phyloP scores from a whole-genome alignment of 2,888 invertebrate species.

The Ennomos erosarius region DNA sequence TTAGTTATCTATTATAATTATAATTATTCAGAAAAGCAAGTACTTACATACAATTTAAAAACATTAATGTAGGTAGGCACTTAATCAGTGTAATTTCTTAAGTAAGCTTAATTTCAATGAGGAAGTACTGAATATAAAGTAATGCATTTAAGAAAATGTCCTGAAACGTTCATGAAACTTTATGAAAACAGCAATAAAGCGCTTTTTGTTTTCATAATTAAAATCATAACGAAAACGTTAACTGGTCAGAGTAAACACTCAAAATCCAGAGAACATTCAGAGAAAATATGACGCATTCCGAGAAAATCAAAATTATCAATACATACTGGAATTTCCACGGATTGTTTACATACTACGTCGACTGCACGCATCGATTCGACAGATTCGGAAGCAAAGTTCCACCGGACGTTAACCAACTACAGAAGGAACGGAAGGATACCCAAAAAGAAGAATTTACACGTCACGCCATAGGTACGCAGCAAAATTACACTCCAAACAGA shows the following conservation, averaged over 20 bases:
- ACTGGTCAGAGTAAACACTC: slow-evolving; percentile 2
- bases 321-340: slow-evolving; percentile 16
- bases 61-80: no score
- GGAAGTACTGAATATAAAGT: no score
- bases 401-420: slow-evolving; percentile 23
- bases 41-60: no score
- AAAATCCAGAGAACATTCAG: neutral
- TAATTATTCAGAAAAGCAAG: no score
- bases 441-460: slow-evolving; percentile 35
- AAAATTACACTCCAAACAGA: slow-evolving; percentile 52
- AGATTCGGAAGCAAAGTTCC: slow-evolving; percentile 5
- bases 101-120: no score
- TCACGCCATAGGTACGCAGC: slow-evolving; percentile 40
- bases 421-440: slow-evolving; percentile 41
- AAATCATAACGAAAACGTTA: slow-evolving; percentile 6
- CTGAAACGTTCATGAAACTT: no score
- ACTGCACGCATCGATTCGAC: slow-evolving; percentile 14
- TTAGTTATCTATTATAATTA: no score
- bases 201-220: no score
- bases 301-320: slow-evolving; percentile 26
- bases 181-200: no score
- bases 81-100: no score
- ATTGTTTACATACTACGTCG: slow-evolving; percentile 26
- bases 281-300: slow-evolving; percentile 19
- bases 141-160: no score